phyloP scores from a whole-genome alignment of 2,113 vertebrate species.

The Cyrtonyx montezumae region DNA sequence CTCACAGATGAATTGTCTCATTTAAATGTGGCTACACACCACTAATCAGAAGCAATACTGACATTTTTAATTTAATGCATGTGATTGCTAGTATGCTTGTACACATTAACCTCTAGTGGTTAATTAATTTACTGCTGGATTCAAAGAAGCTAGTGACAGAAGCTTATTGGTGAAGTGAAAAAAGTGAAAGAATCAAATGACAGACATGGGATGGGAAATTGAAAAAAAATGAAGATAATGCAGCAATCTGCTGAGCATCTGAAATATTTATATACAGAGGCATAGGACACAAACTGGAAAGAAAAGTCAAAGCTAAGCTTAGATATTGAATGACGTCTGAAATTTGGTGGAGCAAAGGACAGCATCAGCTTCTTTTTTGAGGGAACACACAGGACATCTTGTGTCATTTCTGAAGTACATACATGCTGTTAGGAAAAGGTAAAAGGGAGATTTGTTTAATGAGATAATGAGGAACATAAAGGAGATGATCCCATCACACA shows the following conservation, averaged over 20 bases:
- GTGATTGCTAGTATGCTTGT: not conserved
- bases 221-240: not conserved
- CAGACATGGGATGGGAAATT: not conserved
- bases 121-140: not conserved
- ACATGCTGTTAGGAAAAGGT: not conserved
- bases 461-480: not conserved
- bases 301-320: not conserved
- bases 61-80: not conserved
- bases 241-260: not conserved
- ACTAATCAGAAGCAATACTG: not conserved
- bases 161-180: not conserved
- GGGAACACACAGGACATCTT: not conserved
- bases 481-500: rapidly evolving
- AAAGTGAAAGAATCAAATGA: not conserved
- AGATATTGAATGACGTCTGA: not conserved
- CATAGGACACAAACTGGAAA: not conserved
- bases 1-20: not conserved
- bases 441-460: not conserved
- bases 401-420: not conserved
- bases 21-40: not conserved
- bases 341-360: not conserved
- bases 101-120: not conserved
- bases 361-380: not conserved
- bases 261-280: not conserved
- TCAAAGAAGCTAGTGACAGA: not conserved